Base-by-base conservation (phyloP, 2,113 vertebrate species). In the Ovis canadensis region DNA sequence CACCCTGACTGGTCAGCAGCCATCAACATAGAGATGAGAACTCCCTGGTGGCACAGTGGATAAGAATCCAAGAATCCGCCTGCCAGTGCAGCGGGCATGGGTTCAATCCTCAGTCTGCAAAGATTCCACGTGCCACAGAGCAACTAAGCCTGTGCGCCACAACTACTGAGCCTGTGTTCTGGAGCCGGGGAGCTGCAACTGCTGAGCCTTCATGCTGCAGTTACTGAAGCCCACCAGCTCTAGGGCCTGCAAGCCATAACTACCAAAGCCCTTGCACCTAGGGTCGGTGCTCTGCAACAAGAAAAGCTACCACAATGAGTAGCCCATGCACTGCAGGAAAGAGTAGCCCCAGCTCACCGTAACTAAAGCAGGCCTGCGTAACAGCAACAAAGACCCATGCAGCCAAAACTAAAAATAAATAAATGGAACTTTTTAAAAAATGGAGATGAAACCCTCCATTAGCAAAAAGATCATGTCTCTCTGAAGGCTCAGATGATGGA, bases 21-120 rank as follows among this genome's bases (percentile, higher is more conserved):
- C 78, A 13, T 81, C 48, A 81, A n/a, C 48, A 81, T 7, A 40
- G 19, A 40, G n/a, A 19, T 74, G n/a, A 71, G n/a, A 40, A 21
- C 19, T 74, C 67, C n/a, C 21, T 74, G 67, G n/a, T 40, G 67
- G n/a, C 0, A 0, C 67, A 40, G 19, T 74, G n/a, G 67, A 74
- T 40, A 74, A 40, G 21, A 74, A 74, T 23, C 19, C 67, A 25
- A 74, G 67, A 74, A 40, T 25, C n/a, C 3, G 13, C n/a, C n/a
- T 40, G 21, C 67, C 67, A 40, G 67, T 13, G 67, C 10, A 13
- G 19, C 2, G 9, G 67, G 19, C 67, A 71, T 36, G n/a, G n/a
- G 67, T 21, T 36, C 64, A 71, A 5, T 21, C 64, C 64, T 21
- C 0, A 0, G 67, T 74, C 0, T 74, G n/a, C 0, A 0, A 74